These are phyloP conservation scores for Paradisaea rubra DNA, from an alignment of 2,113 vertebrate species.

Conservation along the genomic window DNA sequence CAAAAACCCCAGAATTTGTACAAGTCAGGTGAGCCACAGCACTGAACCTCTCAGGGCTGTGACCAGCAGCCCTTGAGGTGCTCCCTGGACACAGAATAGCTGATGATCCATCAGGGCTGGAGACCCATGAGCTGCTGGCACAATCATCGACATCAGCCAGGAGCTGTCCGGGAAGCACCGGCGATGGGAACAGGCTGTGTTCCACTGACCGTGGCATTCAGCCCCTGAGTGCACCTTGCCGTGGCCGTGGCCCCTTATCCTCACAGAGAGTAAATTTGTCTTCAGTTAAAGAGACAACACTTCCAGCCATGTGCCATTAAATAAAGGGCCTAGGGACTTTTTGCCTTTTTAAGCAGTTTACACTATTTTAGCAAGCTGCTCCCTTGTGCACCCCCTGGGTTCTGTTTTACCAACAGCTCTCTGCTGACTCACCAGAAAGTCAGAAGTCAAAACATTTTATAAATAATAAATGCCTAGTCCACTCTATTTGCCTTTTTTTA, in stretches of 20 bases:
- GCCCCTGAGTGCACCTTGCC: not conserved
- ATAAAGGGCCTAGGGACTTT: not conserved
- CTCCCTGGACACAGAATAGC: not conserved
- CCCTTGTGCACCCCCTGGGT: not conserved
- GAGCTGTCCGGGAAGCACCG: not conserved
- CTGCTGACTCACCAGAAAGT: not conserved
- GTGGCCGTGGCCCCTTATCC: too few species aligned
- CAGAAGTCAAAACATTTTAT: not conserved
- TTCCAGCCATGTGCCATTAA: not conserved
- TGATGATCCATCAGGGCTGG: not conserved
- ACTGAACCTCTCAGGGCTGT: not conserved
- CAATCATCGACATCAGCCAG: not conserved
- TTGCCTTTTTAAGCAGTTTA: not conserved
- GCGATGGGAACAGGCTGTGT: rapidly evolving
- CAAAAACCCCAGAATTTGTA: not conserved
- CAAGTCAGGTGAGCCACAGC: not conserved
- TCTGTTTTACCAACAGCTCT: not conserved
- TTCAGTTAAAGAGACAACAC: not conserved
- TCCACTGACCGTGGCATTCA: not conserved
- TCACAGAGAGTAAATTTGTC: too few species aligned
- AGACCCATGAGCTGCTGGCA: not conserved
- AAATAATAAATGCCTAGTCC: not conserved
- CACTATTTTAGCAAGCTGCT: rapidly evolving
- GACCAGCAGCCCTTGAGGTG: not conserved
- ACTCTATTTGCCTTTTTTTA: not conserved